Conservation (phyloP, 2,888 invertebrate species). For the Incurvaria masculella region DNA sequence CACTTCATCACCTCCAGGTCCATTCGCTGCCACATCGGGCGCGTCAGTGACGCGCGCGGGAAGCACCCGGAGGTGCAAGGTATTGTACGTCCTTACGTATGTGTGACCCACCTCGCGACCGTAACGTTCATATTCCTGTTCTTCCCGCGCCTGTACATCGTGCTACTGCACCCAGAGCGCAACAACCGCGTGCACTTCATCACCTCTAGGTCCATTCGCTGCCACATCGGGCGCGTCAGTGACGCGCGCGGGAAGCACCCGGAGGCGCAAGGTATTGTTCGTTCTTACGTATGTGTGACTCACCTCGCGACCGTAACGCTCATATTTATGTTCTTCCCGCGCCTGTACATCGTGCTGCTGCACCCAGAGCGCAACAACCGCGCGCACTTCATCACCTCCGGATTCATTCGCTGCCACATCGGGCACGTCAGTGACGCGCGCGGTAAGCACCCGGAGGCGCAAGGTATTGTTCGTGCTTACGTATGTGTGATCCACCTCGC, state of each 20-base stretch:
- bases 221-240: background rate
- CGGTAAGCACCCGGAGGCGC: too few species aligned
- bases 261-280: too few species aligned
- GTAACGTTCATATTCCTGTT: constrained; percentile 68
- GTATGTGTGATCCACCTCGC: constrained; percentile 67
- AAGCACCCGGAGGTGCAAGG: too few species aligned
- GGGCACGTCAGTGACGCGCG: background rate
- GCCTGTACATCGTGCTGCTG: constrained; percentile 68
- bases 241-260: background rate
- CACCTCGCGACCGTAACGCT: constrained; percentile 66
- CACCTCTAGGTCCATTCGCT: constrained; percentile 53
- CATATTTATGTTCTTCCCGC: constrained; percentile 67
- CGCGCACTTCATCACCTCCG: constrained; percentile 65
- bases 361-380: constrained; percentile 70
- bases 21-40: constrained; percentile 66
- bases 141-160: constrained; percentile 70
- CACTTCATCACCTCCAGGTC: constrained; percentile 72
- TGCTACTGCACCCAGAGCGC: constrained; percentile 65
- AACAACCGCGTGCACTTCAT: constrained; percentile 68
- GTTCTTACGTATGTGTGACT: constrained; percentile 59
- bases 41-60: constrained; percentile 19
- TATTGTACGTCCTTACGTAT: too few species aligned
- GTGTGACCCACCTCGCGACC: constrained; percentile 63
- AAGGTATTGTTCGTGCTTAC: too few species aligned
- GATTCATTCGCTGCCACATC: background rate